Conservation (phyloP, 2,888 invertebrate genomes). For the Lysandra coridon region DNA sequence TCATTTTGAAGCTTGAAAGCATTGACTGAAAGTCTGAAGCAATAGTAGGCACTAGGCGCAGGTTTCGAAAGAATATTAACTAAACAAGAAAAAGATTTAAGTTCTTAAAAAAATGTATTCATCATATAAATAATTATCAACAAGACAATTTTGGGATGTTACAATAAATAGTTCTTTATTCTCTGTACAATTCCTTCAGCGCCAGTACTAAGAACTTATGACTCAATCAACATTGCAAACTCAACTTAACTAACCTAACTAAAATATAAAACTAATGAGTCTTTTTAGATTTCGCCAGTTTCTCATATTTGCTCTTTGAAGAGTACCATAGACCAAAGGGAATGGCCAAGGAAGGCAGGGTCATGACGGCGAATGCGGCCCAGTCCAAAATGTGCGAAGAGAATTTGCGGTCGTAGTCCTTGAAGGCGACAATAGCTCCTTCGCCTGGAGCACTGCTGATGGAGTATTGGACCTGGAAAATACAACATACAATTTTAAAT, state of each 20-base stretch:
- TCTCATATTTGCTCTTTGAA: slow-evolving; percentile 96
- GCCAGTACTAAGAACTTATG: background rate
- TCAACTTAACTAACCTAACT: slow-evolving; percentile 54
- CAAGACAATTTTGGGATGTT: slow-evolving; percentile 13
- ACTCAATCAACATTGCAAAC: slow-evolving; percentile 1
- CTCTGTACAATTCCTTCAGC: slow-evolving; percentile 24
- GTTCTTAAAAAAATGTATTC: slow-evolving; percentile 13
- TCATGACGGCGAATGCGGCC: slow-evolving; percentile 98
- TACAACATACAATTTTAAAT: slow-evolving; percentile 28
- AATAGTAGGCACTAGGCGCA: too few species aligned
- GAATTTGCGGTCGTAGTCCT: slow-evolving; percentile 96
- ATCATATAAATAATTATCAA: slow-evolving; percentile 14
- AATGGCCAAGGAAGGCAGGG: slow-evolving; percentile 95
- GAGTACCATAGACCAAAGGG: slow-evolving; percentile 97
- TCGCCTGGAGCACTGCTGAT: slow-evolving; percentile 96
- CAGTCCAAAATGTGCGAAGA: slow-evolving; percentile 98
- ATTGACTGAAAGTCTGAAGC: too few species aligned
- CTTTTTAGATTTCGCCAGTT: slow-evolving; percentile 87
- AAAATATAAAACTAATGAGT: slow-evolving; percentile 61
- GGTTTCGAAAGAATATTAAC: background rate
- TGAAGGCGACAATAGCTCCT: slow-evolving; percentile 94
- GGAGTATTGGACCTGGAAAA: slow-evolving; percentile 84
- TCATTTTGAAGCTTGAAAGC: too few species aligned
- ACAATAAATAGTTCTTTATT: background rate
- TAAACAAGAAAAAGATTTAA: background rate